Base-by-base conservation (phyloP, 2,797 vertebrate genomes). In the Pempheris klunzingeri region DNA sequence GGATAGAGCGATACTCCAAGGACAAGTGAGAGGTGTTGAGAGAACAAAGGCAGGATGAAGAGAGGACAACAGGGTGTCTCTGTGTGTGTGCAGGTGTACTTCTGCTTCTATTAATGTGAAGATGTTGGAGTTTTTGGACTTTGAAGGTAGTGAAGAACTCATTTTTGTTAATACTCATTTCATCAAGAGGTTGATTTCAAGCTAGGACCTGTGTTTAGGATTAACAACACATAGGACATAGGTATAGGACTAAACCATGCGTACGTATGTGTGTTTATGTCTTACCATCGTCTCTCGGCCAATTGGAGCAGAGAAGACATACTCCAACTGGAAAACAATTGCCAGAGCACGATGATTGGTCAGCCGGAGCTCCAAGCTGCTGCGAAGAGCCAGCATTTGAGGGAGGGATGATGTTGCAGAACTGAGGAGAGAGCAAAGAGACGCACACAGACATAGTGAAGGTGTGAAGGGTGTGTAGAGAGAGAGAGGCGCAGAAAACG, bases 251-350 rank as follows among this genome's bases (percentile, higher is more conserved):
- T 62, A 4, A 32, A 6, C n/a, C n/a, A n/a, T n/a, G 8, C n/a
- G 30, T 44, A 1, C 24, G 18, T 54, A 8, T 43, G 24, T 3
- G 14, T 52, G 49, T 28, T 62, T 78, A 39, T 73, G 49, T 68
- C 95, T 92, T 93, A 99, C 98, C 89, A 94, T 95, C 44, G 93
- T 87, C 0, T 95, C 92, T 0, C 64, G 90, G 28, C 94, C 93
- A 0, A 94, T 71, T 0, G 88, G 74, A 49, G 92, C 82, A 28
- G 89, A 96, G 89, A 98, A 95, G 85, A 97, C 96, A 0, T 96
- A 99, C 83, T 99, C 97, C 79, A 99, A 93, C 92, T 96, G 96
- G 85, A 99, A 97, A 92, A 96, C 71, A 2, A 99, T 61, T 6
- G 90, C 88, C 0, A 97, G 93, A 0, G 94, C 94, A 0, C 86